Percentiles rank a stretch among this genome's conserved stretches.
These are phyloP conservation scores for Entomobrya proxima DNA, from an alignment of 2,888 invertebrate species.

Conservation along the genomic window DNA sequence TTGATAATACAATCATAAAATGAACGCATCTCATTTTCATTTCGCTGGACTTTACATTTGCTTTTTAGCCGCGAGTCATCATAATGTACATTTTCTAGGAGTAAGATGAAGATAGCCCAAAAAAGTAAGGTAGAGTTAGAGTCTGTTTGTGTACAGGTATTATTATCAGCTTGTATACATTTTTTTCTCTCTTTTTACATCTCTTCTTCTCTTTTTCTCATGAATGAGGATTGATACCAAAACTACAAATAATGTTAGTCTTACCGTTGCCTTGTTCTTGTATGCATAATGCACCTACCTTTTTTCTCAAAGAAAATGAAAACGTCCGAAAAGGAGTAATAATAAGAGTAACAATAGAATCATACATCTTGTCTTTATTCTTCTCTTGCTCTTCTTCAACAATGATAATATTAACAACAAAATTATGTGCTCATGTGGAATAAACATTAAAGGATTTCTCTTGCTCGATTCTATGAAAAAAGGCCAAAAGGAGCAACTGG, in stretches of 20 bases:
- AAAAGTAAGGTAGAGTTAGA: neutral
- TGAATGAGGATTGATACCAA: slow-evolving; percentile 31
- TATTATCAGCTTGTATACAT: slow-evolving; percentile 22
- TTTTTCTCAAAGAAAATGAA: slow-evolving; percentile 17
- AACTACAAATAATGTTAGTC: neutral
- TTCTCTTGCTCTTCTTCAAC: neutral
- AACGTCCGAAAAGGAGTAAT: slow-evolving; percentile 6
- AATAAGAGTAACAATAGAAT: slow-evolving; percentile 15
- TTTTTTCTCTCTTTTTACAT: neutral
- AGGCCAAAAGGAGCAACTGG: neutral
- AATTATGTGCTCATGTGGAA: slow-evolving; percentile 29
- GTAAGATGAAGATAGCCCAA: neutral
- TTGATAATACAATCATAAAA: slow-evolving; percentile 45
- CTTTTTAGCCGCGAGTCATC: slow-evolving; percentile 42
- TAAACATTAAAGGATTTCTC: slow-evolving; percentile 34
- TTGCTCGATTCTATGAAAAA: slow-evolving; percentile 8
- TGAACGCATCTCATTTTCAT: slow-evolving; percentile 40
- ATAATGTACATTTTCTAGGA: slow-evolving; percentile 20
- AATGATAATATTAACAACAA: slow-evolving; percentile 34
- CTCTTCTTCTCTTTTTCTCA: neutral
- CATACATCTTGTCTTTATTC: slow-evolving; percentile 1
- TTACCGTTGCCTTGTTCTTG: neutral
- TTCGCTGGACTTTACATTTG: slow-evolving; percentile 31
- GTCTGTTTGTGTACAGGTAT: slow-evolving; percentile 27
- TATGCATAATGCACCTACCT: slow-evolving; percentile 16